Conservation (phyloP, 2,888 invertebrate species). For the Agrochola macilenta region DNA sequence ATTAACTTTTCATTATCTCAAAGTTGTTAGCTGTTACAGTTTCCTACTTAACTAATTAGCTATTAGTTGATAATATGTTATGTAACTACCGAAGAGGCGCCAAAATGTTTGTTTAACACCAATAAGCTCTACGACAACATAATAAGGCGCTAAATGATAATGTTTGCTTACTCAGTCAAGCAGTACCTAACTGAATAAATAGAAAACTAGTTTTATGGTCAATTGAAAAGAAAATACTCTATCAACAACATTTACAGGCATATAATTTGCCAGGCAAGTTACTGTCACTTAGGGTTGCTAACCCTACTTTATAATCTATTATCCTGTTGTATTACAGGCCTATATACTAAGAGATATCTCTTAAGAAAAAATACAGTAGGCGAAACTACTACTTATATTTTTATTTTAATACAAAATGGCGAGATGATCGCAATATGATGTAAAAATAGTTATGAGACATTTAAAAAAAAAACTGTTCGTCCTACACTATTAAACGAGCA, state of each 20-base stretch:
- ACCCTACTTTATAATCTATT: no score
- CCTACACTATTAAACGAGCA: no score
- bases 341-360: no score
- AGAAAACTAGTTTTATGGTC: not conserved
- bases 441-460: no score
- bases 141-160: constrained; percentile 36
- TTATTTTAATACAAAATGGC: no score
- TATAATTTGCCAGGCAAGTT: not conserved
- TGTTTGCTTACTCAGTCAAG: constrained; percentile 18
- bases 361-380: no score
- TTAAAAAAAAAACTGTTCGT: no score
- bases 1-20: not conserved
- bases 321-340: no score
- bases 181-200: not conserved
- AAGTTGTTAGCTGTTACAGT: constrained; percentile 5
- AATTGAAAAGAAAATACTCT: not conserved
- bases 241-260: not conserved
- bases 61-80: not conserved
- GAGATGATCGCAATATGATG: no score
- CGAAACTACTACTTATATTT: no score
- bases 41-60: constrained; percentile 15
- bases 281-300: no score
- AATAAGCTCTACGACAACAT: constrained; percentile 13
- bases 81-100: constrained; percentile 16
- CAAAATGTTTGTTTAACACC: constrained; percentile 31